Percentiles rank a stretch among this genome's conserved stretches.
Evolutionary conservation across 2,888 invertebrate genomes (phyloP).

Genomic region (Altica lythri): DNA sequence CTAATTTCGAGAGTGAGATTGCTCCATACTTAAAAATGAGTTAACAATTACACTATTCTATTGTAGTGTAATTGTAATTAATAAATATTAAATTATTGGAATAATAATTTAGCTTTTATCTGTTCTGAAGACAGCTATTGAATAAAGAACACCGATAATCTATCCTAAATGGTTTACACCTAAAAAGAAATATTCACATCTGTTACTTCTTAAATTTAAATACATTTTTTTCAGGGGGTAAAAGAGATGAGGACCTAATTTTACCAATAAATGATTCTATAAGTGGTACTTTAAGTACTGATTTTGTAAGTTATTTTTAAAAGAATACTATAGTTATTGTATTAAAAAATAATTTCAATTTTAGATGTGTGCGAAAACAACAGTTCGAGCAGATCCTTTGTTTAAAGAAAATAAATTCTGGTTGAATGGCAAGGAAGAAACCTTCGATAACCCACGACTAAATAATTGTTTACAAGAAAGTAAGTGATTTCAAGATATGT

Average conservation of each 20-base stretch:
- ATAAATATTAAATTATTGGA: neutral
- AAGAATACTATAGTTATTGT: neutral
- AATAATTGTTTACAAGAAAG: slow-evolving; percentile 76
- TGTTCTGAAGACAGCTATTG: too few species aligned
- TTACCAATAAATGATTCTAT: slow-evolving; percentile 96
- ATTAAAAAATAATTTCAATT: slow-evolving; percentile 30
- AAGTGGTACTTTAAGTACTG: slow-evolving; percentile 85
- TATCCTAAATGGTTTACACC: too few species aligned
- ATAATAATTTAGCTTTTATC: neutral
- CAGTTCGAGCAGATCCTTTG: slow-evolving; percentile 72
- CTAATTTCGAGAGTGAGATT: too few species aligned
- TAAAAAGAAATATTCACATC: too few species aligned
- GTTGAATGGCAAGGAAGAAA: slow-evolving; percentile 85
- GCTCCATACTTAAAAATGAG: too few species aligned
- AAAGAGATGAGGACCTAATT: slow-evolving; percentile 88
- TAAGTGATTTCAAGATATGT: slow-evolving; percentile 47
- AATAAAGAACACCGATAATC: too few species aligned
- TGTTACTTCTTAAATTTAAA: slow-evolving; percentile 1
- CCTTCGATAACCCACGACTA: slow-evolving; percentile 72
- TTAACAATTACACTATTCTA: too few species aligned
- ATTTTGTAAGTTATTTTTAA: slow-evolving; percentile 64
- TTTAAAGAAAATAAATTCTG: slow-evolving; percentile 82
- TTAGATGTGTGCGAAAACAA: slow-evolving; percentile 89
- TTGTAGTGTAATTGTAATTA: neutral
- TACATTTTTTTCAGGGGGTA: slow-evolving; percentile 76